Evolutionary conservation across 37 sponge, comb jelly and placozoan species (phyloP).

Genomic region (Oopsacas minuta): DNA sequence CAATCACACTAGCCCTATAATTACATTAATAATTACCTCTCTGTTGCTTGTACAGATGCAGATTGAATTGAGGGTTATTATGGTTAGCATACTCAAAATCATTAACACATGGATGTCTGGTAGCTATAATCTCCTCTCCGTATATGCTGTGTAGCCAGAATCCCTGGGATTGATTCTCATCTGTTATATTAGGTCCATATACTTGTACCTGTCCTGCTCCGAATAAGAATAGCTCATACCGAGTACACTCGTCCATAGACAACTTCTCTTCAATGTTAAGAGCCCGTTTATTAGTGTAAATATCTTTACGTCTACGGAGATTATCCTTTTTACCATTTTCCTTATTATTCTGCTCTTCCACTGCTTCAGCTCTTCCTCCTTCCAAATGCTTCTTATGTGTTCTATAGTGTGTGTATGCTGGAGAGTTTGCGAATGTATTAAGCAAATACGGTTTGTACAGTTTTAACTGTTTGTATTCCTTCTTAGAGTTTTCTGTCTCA

Average conservation of each 20-base stretch:
- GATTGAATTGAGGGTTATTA: not conserved
- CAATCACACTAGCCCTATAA: no score
- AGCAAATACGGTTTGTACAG: not conserved
- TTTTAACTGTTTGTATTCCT: not conserved
- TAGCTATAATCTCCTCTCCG: not conserved
- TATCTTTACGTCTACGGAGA: not conserved
- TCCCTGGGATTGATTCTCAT: slow-evolving; percentile 1
- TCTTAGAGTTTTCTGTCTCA: not conserved
- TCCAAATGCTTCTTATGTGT: not conserved
- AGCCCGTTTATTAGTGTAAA: not conserved
- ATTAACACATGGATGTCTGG: not conserved
- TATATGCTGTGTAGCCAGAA: slow-evolving; percentile 5
- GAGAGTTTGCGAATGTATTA: not conserved
- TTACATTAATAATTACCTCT: no score
- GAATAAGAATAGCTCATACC: not conserved
- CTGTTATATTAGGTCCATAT: not conserved
- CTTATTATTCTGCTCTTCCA: not conserved
- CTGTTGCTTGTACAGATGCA: slow-evolving; percentile 8
- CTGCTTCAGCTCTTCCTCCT: not conserved
- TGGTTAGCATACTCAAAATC: not conserved
- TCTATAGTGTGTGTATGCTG: not conserved
- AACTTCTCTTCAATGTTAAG: not conserved
- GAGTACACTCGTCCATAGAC: not conserved
- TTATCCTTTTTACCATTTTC: not conserved
- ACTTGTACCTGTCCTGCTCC: not conserved